Conservation (phyloP, 2,797 vertebrate species). For the Garrulus glandarius region DNA sequence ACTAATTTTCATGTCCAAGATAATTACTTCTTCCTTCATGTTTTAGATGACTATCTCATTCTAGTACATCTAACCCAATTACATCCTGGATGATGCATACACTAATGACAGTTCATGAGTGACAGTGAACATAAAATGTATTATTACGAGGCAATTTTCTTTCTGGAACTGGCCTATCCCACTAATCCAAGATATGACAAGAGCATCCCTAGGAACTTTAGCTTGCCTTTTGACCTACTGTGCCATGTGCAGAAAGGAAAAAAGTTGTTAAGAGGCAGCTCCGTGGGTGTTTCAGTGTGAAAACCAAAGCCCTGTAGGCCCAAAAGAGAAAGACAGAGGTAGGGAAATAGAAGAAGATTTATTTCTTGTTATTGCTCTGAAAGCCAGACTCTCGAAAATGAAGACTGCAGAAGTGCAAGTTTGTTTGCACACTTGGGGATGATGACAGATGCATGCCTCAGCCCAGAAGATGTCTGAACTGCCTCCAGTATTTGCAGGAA, state of each 20-base stretch:
- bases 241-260: background rate
- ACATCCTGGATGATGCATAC: conserved; percentile 25
- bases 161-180: conserved; percentile 3
- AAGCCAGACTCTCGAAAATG: background rate
- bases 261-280: background rate
- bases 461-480: background rate
- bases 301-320: conserved; percentile 11
- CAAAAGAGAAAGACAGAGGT: background rate
- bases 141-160: background rate
- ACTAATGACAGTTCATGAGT: conserved; percentile 38
- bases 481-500: background rate
- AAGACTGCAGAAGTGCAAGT: background rate
- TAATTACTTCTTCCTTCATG: conserved; percentile 52
- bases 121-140: conserved; percentile 36
- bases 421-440: background rate
- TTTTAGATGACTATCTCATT: conserved; percentile 49
- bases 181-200: background rate
- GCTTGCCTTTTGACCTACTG: conserved; percentile 5
- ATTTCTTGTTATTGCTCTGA: background rate
- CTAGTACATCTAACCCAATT: conserved; percentile 51
- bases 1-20: conserved; percentile 59
- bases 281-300: background rate
- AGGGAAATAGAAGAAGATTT: background rate
- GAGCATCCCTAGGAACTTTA: background rate
- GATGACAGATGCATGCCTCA: background rate